These are phyloP conservation scores for Alethe diademata DNA, from an alignment of 2,113 vertebrate species.

Conservation along the genomic window DNA sequence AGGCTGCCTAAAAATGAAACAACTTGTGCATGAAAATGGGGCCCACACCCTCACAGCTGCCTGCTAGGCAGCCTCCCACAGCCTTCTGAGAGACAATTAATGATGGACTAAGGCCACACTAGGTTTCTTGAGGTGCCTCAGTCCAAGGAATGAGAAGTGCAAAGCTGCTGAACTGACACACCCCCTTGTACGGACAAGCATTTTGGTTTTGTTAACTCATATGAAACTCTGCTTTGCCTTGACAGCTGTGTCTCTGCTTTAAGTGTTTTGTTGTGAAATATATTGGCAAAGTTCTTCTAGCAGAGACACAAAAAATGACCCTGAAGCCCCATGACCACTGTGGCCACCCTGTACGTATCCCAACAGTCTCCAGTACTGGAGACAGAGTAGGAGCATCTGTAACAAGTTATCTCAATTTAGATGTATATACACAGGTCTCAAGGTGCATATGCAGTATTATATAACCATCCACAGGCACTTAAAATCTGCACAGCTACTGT, in stretches of 20 bases:
- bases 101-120: background rate
- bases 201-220: background rate
- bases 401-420: background rate
- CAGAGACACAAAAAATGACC: background rate
- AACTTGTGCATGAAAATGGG: background rate
- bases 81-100: background rate
- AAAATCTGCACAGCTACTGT: background rate
- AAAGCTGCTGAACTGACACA: background rate
- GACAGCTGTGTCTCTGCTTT: background rate
- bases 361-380: background rate
- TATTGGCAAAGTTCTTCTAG: background rate
- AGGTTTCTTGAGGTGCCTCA: background rate
- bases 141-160: background rate
- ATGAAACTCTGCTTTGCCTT: background rate
- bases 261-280: background rate
- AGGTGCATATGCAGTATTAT: background rate
- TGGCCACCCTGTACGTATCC: background rate
- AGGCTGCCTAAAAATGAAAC: background rate
- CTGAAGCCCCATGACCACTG: background rate
- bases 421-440: accelerated
- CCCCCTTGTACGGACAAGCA: background rate
- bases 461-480: background rate
- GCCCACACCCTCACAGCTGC: background rate
- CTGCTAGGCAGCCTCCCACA: background rate
- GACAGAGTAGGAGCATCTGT: background rate